Conservation (phyloP, 2,113 vertebrate genomes). For the Macquaria ambigua region DNA sequence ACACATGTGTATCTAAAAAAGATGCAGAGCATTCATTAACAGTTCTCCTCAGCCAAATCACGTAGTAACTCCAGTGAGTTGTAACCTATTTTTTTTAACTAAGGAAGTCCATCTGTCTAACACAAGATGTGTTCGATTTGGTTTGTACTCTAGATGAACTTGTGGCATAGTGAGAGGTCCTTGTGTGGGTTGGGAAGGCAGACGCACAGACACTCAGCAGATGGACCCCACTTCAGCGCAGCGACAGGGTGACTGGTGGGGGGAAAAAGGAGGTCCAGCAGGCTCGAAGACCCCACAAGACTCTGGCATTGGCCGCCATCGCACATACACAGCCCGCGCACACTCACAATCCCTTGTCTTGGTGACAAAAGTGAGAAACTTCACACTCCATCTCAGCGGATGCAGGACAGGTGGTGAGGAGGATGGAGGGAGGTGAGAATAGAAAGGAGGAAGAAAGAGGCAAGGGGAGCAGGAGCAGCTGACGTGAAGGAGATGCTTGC, state of each 20-base stretch:
- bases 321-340: conserved; percentile 22
- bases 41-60: conserved; percentile 45
- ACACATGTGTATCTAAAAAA: not conserved
- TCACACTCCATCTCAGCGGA: conserved; percentile 59
- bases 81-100: conserved; percentile 37
- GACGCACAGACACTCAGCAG: conserved; percentile 74
- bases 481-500: conserved; percentile 49
- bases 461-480: conserved; percentile 17
- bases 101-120: conserved; percentile 68
- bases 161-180: conserved; percentile 54
- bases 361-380: conserved; percentile 69
- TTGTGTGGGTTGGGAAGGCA: conserved; percentile 64
- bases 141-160: conserved; percentile 68
- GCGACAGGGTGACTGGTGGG: conserved; percentile 50
- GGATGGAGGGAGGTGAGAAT: conserved; percentile 60
- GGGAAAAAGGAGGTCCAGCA: conserved; percentile 60
- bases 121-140: conserved; percentile 55
- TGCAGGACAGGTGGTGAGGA: conserved; percentile 70
- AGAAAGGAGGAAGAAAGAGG: conserved; percentile 36
- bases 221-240: conserved; percentile 70
- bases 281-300: conserved; percentile 59
- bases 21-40: conserved; percentile 6
- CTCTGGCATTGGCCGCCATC: conserved; percentile 15
- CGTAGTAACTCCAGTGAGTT: conserved; percentile 31
- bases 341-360: conserved; percentile 49